Conservation (phyloP, 2,797 vertebrate genomes). For the Buceros bicornis region DNA sequence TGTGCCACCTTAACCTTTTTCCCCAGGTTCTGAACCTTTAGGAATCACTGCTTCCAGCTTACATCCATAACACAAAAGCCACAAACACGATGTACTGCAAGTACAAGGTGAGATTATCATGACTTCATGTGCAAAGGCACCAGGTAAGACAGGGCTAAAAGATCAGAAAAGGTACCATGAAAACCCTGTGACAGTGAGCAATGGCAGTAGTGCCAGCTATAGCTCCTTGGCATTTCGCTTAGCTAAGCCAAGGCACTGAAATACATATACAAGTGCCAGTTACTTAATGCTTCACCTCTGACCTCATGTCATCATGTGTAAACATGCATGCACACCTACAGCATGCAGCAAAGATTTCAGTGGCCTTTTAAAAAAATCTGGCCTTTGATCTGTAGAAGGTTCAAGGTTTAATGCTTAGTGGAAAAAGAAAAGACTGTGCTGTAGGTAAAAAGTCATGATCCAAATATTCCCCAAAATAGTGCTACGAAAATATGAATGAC, state of each 20-base stretch:
- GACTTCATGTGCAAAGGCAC: not conserved
- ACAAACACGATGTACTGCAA: not conserved
- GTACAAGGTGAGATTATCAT: not conserved
- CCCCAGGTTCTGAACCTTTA: not conserved
- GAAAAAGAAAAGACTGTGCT: not conserved
- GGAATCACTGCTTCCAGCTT: not conserved
- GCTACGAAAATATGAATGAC: not conserved
- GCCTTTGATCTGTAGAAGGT: not conserved
- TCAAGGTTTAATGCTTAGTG: not conserved
- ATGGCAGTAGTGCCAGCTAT: not conserved
- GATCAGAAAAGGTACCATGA: not conserved
- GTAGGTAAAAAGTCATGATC: not conserved
- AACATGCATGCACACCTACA: not conserved
- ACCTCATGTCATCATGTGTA: accelerated
- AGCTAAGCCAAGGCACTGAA: not conserved
- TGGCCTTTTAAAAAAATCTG: not conserved
- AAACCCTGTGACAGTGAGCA: not conserved
- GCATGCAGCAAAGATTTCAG: not conserved
- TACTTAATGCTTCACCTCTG: not conserved
- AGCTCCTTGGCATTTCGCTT: not conserved
- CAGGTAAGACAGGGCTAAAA: not conserved
- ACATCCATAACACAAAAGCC: not conserved
- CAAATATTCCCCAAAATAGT: not conserved
- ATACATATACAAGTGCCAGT: not conserved
- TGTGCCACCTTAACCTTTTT: not conserved